Evolutionary conservation across 2,113 vertebrate genomes (phyloP).

Genomic region (Phalacrocorax brasilianus): DNA sequence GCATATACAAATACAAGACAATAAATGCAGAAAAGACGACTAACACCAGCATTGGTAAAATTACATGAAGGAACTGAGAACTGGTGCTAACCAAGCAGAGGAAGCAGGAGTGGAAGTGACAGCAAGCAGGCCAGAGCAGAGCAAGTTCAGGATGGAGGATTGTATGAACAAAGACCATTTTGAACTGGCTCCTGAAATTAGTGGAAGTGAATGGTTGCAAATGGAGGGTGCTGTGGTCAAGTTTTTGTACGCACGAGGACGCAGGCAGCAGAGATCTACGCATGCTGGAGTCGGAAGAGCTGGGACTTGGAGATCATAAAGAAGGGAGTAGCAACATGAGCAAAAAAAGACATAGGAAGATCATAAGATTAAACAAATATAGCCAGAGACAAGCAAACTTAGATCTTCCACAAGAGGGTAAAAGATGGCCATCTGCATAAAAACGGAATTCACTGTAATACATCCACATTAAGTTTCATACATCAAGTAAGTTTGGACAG

Average conservation of each 20-base stretch:
- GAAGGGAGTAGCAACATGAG: not conserved
- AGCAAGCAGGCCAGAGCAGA: not conserved
- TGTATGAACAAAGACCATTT: not conserved
- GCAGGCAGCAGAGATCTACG: slow-evolving; percentile 17
- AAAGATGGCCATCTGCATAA: not conserved
- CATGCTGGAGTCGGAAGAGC: not conserved
- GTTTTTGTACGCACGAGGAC: not conserved
- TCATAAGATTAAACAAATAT: not conserved
- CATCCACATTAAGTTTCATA: not conserved
- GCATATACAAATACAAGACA: not conserved
- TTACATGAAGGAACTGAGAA: not conserved
- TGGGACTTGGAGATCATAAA: not conserved
- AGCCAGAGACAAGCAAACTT: not conserved
- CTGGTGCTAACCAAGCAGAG: not conserved
- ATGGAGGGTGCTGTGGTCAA: not conserved
- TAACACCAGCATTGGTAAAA: not conserved
- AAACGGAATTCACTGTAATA: not conserved
- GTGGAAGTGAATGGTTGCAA: not conserved
- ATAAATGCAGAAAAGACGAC: not conserved
- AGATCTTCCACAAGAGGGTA: not conserved
- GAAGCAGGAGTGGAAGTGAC: not conserved
- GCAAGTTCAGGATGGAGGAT: not conserved
- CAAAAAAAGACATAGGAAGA: not conserved
- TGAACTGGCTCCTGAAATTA: not conserved
- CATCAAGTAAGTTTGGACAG: not conserved